Conservation (phyloP, 2,888 invertebrate genomes). For the Sesia apiformis region DNA sequence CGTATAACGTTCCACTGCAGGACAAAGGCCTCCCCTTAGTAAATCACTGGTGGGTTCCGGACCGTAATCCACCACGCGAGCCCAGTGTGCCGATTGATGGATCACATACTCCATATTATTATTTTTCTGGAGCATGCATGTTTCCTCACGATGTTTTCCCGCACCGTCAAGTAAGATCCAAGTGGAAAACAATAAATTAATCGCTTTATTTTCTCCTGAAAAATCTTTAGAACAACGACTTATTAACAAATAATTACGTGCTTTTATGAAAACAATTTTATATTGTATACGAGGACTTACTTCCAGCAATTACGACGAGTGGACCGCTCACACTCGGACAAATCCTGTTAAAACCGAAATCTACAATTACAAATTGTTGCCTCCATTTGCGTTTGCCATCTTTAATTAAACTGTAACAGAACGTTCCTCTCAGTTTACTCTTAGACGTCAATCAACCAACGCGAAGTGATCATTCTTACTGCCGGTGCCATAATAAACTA, state of each 20-base stretch:
- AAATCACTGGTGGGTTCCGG: too few relatives aligned
- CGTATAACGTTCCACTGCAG: too few relatives aligned
- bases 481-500: neutral
- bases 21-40: too few relatives aligned
- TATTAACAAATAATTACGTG: neutral
- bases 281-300: neutral
- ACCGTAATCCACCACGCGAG: too few relatives aligned
- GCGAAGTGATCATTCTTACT: neutral
- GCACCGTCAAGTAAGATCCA: too few relatives aligned
- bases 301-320: slow-evolving; percentile 1
- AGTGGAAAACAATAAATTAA: too few relatives aligned
- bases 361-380: slow-evolving; percentile 43
- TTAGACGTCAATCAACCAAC: slow-evolving; percentile 23
- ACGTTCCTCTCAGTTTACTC: slow-evolving; percentile 39
- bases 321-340: slow-evolving; percentile 42
- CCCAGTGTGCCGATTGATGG: too few relatives aligned
- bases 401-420: slow-evolving; percentile 50
- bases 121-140: too few relatives aligned
- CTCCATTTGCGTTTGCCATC: slow-evolving; percentile 41
- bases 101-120: too few relatives aligned
- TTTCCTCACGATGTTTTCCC: too few relatives aligned
- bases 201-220: too few relatives aligned
- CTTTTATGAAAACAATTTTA: neutral
- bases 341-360: slow-evolving; percentile 68
- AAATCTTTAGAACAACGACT: too few relatives aligned